These are phyloP conservation scores for Oegoconia quadripuncta DNA, from an alignment of 2,888 invertebrate genomes.

Conservation along the genomic window DNA sequence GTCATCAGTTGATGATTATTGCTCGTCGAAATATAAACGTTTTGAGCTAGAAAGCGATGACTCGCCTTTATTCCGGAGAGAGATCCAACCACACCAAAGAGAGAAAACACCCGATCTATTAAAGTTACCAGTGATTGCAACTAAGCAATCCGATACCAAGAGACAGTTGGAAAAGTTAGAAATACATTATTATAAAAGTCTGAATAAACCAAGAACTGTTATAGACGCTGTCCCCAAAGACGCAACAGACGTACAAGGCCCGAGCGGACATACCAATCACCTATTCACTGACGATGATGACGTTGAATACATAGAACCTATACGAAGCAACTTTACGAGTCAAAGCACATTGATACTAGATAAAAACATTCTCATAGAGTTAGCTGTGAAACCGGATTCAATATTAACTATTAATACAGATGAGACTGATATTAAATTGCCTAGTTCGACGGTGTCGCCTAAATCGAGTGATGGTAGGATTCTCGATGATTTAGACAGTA, in stretches of 20 bases:
- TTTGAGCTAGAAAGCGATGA: constrained; percentile 74
- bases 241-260: constrained; percentile 62
- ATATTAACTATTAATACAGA: constrained; percentile 66
- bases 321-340: constrained; percentile 69
- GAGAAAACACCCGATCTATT: constrained; percentile 69
- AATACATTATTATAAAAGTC: constrained; percentile 68
- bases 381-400: constrained; percentile 51
- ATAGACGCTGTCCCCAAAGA: constrained; percentile 70
- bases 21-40: constrained; percentile 73
- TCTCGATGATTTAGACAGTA: constrained; percentile 59
- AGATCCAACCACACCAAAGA: constrained; percentile 35
- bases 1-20: constrained; percentile 72
- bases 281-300: constrained; percentile 62
- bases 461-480: constrained; percentile 46
- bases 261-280: constrained; percentile 62
- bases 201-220: constrained; percentile 60
- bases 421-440: constrained; percentile 67
- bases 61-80: constrained; percentile 65
- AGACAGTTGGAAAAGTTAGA: constrained; percentile 72
- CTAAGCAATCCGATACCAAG: constrained; percentile 66
- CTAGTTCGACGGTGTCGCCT: constrained; percentile 68
- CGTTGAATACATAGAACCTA: constrained; percentile 74
- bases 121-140: constrained; percentile 67
- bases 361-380: constrained; percentile 46
- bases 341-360: constrained; percentile 72